Evolutionary conservation across 2,888 invertebrate species (phyloP), one percentile per base, ranked within the genome.

Genomic region (Torymus texanus): DNA sequence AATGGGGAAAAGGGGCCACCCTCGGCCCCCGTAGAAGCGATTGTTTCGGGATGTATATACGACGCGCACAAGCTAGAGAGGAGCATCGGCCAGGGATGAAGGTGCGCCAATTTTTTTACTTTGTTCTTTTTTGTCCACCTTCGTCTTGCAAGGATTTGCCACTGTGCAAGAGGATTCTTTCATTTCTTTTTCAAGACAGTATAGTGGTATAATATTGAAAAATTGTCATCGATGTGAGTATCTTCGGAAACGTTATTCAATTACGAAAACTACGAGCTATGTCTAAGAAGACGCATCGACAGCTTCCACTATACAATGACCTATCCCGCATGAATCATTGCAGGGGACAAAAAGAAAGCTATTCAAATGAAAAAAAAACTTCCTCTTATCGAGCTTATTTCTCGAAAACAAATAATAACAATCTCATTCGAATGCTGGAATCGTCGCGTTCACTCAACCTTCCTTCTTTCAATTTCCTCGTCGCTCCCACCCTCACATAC

Each of bases 11-110:
- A 21, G 50, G n/a, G 24, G 12, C 55, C n/a, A 67, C 24, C n/a
- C 29, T 58, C 18, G 71, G 21, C 56, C 18, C 87, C 87, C 88
- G 85, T 88, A 5, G 2, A 29, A 29, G 29, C 29, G 88, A 90
- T 90, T 90, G 90, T 90, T 90, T 90, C 85, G 86, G 87, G 86
- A 88, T 88, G 88, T 87, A 85, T 84, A 85, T 84, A 85, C 86
- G 87, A 87, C 87, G 85, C 68, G 72, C 79, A 83, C 21, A 21
- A 21, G 21, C 21, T 2, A 21, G 21, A 21, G 21, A 21, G 2
- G 2, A 29, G 29, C 29, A 4, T 3, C 4, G 29, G 29, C 29
- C 29, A 29, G 29, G 82, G 85, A 86, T 86, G 86, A 88, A 87
- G 84, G 85, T 83, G 78, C 84, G 85, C 82, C 84, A 74, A 86